Evolutionary conservation across 2,113 vertebrate genomes (phyloP), one percentile per base, ranked within the genome.

Genomic region (Pao palembangensis): DNA sequence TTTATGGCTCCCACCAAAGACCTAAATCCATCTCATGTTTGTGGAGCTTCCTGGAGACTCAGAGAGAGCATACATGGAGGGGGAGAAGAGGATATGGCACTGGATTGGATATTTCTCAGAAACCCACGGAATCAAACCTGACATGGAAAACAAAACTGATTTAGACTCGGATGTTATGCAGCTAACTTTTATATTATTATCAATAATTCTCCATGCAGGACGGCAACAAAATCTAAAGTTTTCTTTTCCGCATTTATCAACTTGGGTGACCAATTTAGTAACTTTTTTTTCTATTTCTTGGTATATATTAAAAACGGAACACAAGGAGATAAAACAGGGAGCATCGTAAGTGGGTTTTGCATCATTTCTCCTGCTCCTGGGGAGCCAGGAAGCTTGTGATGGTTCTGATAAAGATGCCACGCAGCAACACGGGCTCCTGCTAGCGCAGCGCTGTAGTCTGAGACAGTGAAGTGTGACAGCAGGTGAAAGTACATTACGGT

Each of bases 261-360:
- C n/a, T 23, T 23, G 21, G 21, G 21, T 23, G 21, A 23, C 21
- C 21, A 23, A 2, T 23, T 23, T 23, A 23, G 21, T 23, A 23
- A 23, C 21, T 23, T 23, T 2, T 23, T 23, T 23, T 23, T 23
- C 2, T 23, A 2, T 23, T 23, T 23, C 3, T 23, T 23, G 21
- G 21, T 23, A 23, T n/a, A n/a, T n/a, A n/a, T n/a, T n/a, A n/a
- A 49, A 42, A 18, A 54, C 19, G 28, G 49, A 61, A 76, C 61
- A 34, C 46, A 11, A 44, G 44, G 51, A 61, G 58, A 71, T 52
- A 58, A 72, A 71, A 69, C 14, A 16, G 38, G 68, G 54, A 49
- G 47, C 6, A 17, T 34, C 43, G 69, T n/a, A 79, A 67, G 18
- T 57, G 55, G 69, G 44, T 54, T 66, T 75, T 75, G 55, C 76